Evolutionary conservation across 2,113 vertebrate species (phyloP).

Genomic region (Calyptommatus sinebrachiatus): DNA sequence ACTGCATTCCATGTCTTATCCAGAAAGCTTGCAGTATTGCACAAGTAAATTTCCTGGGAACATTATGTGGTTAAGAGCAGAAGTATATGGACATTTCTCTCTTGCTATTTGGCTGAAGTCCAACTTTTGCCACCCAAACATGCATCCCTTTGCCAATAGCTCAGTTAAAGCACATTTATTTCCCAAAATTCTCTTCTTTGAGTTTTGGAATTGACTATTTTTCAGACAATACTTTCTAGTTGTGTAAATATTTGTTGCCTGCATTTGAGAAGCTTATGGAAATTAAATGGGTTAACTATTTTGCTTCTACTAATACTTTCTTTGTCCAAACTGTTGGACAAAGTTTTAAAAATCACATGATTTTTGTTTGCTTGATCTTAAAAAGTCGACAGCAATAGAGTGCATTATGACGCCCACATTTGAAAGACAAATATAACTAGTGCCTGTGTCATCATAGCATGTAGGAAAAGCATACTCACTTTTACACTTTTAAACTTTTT

Average conservation of each 20-base stretch:
- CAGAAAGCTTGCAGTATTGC: conserved; percentile 12
- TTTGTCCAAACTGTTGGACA: not conserved
- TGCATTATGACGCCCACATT: not conserved
- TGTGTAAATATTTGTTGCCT: conserved; percentile 6
- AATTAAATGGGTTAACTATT: not conserved
- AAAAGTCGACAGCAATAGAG: not conserved
- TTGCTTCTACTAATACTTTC: not conserved
- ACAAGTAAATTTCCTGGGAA: conserved; percentile 10
- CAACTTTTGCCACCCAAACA: not conserved
- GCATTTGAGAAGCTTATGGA: conserved; percentile 8
- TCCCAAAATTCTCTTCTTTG: not conserved
- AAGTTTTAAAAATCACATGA: not conserved
- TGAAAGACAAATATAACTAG: not conserved
- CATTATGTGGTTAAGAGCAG: conserved; percentile 8
- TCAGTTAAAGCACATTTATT: not conserved
- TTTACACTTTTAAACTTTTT: not conserved
- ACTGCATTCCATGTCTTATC: conserved; percentile 17
- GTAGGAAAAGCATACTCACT: not conserved
- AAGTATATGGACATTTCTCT: not conserved
- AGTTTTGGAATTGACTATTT: not conserved
- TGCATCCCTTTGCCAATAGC: not conserved
- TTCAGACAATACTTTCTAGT: conserved; percentile 1
- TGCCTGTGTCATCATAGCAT: not conserved
- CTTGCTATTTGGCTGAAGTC: not conserved
- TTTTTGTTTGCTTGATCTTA: not conserved